Percentiles rank a stretch among this genome's conserved stretches.
These are phyloP conservation scores for Plodia interpunctella DNA, from an alignment of 1,140 invertebrate species.

Conservation along the genomic window DNA sequence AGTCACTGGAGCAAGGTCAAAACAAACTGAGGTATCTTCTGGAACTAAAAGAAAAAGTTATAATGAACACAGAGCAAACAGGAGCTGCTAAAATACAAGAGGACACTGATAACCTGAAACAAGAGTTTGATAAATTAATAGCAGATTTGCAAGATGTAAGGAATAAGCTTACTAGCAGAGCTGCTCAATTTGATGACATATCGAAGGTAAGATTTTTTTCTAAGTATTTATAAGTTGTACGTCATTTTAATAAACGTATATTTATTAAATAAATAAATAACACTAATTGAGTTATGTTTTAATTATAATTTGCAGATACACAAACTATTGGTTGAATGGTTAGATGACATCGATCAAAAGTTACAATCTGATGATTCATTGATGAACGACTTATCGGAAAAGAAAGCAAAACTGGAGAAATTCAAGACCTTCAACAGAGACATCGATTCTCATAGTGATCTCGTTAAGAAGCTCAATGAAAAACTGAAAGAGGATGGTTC, in stretches of 20 bases:
- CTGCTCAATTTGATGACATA: slow-evolving; percentile 89
- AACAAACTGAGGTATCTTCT: slow-evolving; percentile 92
- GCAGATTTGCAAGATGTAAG: slow-evolving; percentile 87
- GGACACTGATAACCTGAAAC: slow-evolving; percentile 90
- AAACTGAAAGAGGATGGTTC: slow-evolving; percentile 82
- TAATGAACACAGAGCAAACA: slow-evolving; percentile 92
- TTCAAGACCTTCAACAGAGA: slow-evolving; percentile 87
- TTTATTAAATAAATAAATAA: too few relatives aligned
- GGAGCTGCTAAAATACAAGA: slow-evolving; percentile 93
- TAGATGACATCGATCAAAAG: slow-evolving; percentile 91
- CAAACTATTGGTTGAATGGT: slow-evolving; percentile 88
- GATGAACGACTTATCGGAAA: slow-evolving; percentile 92
- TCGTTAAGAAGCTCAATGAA: slow-evolving; percentile 84
- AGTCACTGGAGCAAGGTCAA: slow-evolving; percentile 92
- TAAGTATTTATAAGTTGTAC: neutral
- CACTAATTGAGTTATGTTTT: too few relatives aligned
- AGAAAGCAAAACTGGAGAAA: slow-evolving; percentile 91
- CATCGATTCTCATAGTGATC: slow-evolving; percentile 85
- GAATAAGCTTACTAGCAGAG: slow-evolving; percentile 83
- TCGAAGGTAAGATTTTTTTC: slow-evolving; percentile 79
- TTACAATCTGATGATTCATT: slow-evolving; percentile 83
- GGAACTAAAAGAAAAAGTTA: slow-evolving; percentile 94
- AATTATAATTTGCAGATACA: slow-evolving; percentile 76
- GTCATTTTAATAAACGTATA: neutral
- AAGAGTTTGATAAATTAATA: slow-evolving; percentile 91